phyloP scores from a whole-genome alignment of 1,140 invertebrate genomes.

The Scaptodrosophila lebanonensis region DNA sequence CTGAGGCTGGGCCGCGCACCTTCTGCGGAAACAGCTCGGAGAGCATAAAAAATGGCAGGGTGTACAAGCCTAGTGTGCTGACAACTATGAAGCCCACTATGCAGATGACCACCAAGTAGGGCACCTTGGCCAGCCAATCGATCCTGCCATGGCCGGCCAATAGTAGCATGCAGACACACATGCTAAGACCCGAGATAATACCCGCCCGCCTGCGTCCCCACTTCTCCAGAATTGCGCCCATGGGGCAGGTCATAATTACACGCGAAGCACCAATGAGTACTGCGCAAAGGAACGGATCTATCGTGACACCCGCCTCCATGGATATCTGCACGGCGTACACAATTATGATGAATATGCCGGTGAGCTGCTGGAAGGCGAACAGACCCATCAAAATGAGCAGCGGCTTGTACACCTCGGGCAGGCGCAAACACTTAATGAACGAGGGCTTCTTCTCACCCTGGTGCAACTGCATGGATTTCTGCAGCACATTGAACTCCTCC shows the following conservation, averaged over 20 bases:
- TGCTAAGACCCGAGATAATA: conserved; percentile 81
- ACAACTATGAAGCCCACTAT: conserved; percentile 81
- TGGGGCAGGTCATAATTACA: conserved; percentile 78
- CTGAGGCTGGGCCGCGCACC: conserved; percentile 83
- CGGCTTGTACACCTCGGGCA: conserved; percentile 80
- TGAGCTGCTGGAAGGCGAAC: conserved; percentile 88
- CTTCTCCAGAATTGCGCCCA: conserved; percentile 79
- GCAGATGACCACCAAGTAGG: conserved; percentile 77
- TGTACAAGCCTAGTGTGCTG: conserved; percentile 82
- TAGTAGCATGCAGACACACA: conserved; percentile 80
- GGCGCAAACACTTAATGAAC: conserved; percentile 36
- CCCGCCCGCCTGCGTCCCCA: conserved; percentile 80
- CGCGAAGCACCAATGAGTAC: conserved; percentile 80
- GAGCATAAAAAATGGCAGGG: conserved; percentile 85
- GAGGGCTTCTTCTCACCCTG: conserved; percentile 58
- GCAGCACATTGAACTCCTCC: conserved; percentile 55
- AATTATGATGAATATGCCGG: conserved; percentile 86
- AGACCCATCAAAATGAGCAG: conserved; percentile 82
- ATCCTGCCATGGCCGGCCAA: conserved; percentile 77
- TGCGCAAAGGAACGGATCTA: conserved; percentile 80
- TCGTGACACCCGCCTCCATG: conserved; percentile 79
- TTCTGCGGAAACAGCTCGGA: conserved; percentile 85
- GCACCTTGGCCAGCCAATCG: conserved; percentile 23
- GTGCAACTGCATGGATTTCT: conserved; percentile 56
- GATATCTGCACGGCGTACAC: conserved; percentile 86